Percentiles rank a stretch among this genome's conserved stretches.
Evolutionary conservation across 2,888 invertebrate species (phyloP).

Genomic region (Coelinius sp.): DNA sequence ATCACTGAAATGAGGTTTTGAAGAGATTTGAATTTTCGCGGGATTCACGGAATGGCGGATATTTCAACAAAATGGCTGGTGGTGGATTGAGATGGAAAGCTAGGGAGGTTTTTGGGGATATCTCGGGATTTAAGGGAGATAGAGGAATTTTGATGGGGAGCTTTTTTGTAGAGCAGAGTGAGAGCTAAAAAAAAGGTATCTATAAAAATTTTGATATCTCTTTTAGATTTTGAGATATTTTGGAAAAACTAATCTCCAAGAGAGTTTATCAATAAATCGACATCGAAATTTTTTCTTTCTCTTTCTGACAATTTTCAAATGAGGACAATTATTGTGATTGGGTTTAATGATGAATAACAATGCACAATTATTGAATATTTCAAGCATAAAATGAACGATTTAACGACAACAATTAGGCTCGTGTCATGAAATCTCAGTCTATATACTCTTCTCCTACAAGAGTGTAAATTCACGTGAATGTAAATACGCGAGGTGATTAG

Average conservation of each 20-base stretch:
- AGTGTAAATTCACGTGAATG: slow-evolving; percentile 20
- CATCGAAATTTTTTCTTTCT: not conserved
- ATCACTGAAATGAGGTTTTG: not conserved
- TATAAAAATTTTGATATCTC: too few species aligned
- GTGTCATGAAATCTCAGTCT: slow-evolving; percentile 7
- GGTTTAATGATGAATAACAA: not conserved
- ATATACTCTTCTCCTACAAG: not conserved
- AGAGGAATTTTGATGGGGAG: too few species aligned
- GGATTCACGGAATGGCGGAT: not conserved
- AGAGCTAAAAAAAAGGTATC: too few species aligned
- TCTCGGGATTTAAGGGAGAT: too few species aligned
- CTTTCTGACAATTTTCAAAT: not conserved
- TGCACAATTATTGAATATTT: slow-evolving; percentile 8
- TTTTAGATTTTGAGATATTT: too few species aligned
- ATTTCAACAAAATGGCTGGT: not conserved
- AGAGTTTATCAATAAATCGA: too few species aligned
- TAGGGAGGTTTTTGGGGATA: not conserved
- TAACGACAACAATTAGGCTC: not conserved
- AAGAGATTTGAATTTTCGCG: not conserved
- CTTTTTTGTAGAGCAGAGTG: too few species aligned
- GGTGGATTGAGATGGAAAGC: not conserved
- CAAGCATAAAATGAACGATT: slow-evolving; percentile 9
- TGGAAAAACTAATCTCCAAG: too few species aligned
- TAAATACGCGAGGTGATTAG: slow-evolving; percentile 34
- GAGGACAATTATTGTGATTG: not conserved